Conservation (phyloP, 2,888 invertebrate species). For the Cosmopolites sordidus region DNA sequence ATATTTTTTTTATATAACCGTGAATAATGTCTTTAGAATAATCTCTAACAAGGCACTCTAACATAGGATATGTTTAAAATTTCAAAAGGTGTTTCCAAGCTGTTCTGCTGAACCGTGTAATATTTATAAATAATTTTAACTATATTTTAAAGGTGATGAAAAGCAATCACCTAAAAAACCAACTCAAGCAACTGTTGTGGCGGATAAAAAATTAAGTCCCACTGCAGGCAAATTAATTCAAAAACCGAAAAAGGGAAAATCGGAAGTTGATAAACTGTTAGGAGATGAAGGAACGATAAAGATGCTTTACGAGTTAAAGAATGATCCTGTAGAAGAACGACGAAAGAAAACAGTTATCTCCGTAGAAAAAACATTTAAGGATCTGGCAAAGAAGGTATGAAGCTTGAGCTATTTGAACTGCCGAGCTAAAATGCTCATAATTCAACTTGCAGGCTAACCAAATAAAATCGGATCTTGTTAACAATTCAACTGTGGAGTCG, state of each 20-base stretch:
- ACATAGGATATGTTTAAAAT: no score
- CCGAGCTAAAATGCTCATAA: no score
- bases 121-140: slow-evolving; percentile 2
- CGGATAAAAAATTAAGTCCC: slow-evolving; percentile 18
- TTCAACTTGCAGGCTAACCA: slow-evolving; percentile 36
- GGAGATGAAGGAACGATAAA: slow-evolving; percentile 86
- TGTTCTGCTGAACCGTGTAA: no score
- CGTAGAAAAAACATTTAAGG: slow-evolving; percentile 41
- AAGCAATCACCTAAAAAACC: slow-evolving; percentile 25
- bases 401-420: not conserved
- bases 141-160: slow-evolving; percentile 13
- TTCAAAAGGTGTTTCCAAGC: no score
- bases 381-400: slow-evolving; percentile 38
- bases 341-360: slow-evolving; percentile 38
- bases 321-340: slow-evolving; percentile 41
- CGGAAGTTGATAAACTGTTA: slow-evolving; percentile 71
- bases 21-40: no score
- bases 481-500: slow-evolving; percentile 42
- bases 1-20: no score
- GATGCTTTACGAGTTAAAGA: slow-evolving; percentile 75
- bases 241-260: slow-evolving; percentile 35
- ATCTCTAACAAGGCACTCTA: no score
- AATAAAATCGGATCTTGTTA: slow-evolving; percentile 43
- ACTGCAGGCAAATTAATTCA: slow-evolving; percentile 5
- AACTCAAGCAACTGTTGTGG: slow-evolving; percentile 9